Percentiles rank a stretch among this genome's conserved stretches.
These are phyloP conservation scores for Megastigmus dorsalis DNA, from an alignment of 2,888 invertebrate genomes.

Conservation along the genomic window DNA sequence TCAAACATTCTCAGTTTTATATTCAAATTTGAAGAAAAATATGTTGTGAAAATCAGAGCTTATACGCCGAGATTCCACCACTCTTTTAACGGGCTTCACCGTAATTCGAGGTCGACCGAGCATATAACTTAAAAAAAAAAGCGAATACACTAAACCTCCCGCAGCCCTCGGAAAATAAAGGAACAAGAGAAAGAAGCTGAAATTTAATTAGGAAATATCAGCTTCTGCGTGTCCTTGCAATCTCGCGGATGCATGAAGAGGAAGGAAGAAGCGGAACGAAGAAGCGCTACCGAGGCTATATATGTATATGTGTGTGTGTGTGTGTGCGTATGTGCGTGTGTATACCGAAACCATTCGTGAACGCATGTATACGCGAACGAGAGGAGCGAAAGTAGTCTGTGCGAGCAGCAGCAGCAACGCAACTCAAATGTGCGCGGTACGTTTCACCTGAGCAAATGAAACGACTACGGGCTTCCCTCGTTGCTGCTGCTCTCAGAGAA, in stretches of 20 bases:
- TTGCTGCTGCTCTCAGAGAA: conserved; percentile 11
- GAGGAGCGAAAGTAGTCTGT: too few relatives aligned
- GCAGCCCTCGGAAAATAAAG: neutral
- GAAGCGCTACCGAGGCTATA: neutral
- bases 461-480: conserved; percentile 10
- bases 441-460: conserved; percentile 47
- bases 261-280: too few relatives aligned
- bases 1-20: too few relatives aligned
- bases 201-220: conserved; percentile 33
- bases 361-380: neutral
- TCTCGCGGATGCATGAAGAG: conserved; percentile 32
- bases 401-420: too few relatives aligned
- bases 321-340: too few relatives aligned
- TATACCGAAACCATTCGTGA: neutral
- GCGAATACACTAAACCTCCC: too few relatives aligned
- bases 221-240: conserved; percentile 9
- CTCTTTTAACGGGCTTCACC: too few relatives aligned
- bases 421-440: neutral
- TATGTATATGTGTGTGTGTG: neutral
- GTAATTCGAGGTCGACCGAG: too few relatives aligned
- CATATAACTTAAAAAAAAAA: neutral
- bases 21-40: too few relatives aligned
- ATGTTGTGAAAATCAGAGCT: too few relatives aligned
- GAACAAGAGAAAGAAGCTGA: neutral
- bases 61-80: too few relatives aligned